These are phyloP conservation scores for Antitype chi DNA, from an alignment of 2,888 invertebrate genomes.

Conservation along the genomic window DNA sequence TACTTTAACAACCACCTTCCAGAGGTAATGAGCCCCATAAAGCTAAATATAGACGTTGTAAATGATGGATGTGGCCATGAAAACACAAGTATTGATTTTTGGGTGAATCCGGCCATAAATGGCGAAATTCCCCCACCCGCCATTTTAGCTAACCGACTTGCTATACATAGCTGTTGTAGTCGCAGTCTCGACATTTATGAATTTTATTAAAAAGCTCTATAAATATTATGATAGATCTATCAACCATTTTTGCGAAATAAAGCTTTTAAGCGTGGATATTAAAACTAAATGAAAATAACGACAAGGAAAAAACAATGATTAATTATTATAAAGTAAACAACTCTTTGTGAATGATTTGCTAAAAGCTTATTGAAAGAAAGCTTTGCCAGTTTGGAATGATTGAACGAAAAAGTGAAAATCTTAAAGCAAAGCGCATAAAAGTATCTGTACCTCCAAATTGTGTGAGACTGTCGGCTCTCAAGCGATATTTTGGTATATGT, in stretches of 20 bases:
- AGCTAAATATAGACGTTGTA: constrained; percentile 33
- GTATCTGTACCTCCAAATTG: constrained; percentile 94
- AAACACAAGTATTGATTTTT: constrained; percentile 50
- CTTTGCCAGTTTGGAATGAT: constrained; percentile 34
- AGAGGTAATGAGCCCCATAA: constrained; percentile 2
- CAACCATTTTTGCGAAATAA: not conserved
- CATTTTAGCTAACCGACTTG: constrained; percentile 6
- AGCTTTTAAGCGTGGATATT: not conserved
- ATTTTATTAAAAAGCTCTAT: not conserved
- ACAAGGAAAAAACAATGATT: not conserved
- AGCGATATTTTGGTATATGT: constrained; percentile 98
- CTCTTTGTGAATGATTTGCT: constrained; percentile 1
- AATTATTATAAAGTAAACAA: constrained; percentile 16
- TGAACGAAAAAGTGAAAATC: constrained; percentile 28
- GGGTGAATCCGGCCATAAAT: constrained; percentile 31
- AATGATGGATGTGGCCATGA: constrained; percentile 48
- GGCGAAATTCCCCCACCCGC: constrained; percentile 27
- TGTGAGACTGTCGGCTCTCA: constrained; percentile 98
- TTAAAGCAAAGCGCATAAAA: constrained; percentile 71
- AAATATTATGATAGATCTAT: not conserved
- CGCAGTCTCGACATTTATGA: constrained; percentile 2
- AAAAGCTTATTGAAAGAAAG: constrained; percentile 34
- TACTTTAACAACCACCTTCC: not conserved
- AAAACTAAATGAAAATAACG: not conserved
- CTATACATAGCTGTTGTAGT: not conserved